Evolutionary conservation across 2,888 invertebrate genomes (phyloP), one percentile per base, ranked within the genome.

Genomic region (Epistrophella euchroma): DNA sequence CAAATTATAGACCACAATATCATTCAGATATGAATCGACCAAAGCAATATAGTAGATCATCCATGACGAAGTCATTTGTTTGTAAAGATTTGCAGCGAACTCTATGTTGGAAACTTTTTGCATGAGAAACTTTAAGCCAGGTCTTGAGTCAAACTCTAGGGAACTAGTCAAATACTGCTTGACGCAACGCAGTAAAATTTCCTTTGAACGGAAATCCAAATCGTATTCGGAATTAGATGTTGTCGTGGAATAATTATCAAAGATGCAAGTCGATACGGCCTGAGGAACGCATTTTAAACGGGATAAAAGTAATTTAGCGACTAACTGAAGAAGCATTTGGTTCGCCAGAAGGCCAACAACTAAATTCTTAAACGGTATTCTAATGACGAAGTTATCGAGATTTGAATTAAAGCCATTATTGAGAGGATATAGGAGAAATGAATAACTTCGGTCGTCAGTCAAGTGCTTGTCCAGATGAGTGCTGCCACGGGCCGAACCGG

Each of bases 21-120:
- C 96, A 88, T 95, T 95, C 50, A 97, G 93, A 91, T 97, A 97
- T 84, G 98, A 94, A 90, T 98, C 97, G 43, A 98, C 96, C 50
- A 98, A 93, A 0, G 97, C 95, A 82, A 98, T 96, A 70, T 97
- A 95, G 92, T 97, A 96, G 22, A 98, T 96, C 50, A 98, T 96
- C 96, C 98, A 97, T 0, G 98, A 96, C 0, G 97, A 97, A 40
- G 97, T 97, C 11, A 98, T 97, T 93, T 98, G 98, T 82, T 96
- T 96, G 91, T 97, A 98, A n/a, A 98, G 93, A 92, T 97, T 98
- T 2, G 98, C 97, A 5, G 97, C 97, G 89, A 96, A 95, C 81
- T 96, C 96, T 87, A 97, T 94, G 90, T 96, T 96, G 0, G 97
- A 97, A 0, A 98, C 97, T 93, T 98, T 98, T 92, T 98, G 98